Conservation (phyloP, 30 jellyfish, hydroid and myxozoan genomes). For the Morbakka virulenta region DNA sequence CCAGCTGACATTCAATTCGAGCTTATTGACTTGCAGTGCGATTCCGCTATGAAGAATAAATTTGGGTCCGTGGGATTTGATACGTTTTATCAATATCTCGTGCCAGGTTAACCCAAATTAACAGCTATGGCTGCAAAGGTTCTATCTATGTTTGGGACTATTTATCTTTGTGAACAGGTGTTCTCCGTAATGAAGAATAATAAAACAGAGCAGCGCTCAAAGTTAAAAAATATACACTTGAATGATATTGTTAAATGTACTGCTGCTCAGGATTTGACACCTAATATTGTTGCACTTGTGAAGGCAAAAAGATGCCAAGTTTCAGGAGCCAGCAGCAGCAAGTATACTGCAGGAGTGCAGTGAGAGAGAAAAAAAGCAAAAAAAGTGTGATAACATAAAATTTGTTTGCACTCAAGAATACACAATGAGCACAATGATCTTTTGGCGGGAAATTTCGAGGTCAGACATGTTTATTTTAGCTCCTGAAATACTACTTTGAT, state of each 20-base stretch:
- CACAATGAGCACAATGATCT: too few species aligned
- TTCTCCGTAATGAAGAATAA: neutral
- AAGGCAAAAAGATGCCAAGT: too few species aligned
- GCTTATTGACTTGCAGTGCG: neutral
- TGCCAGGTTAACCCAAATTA: neutral
- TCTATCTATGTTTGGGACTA: neutral
- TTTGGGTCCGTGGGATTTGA: neutral
- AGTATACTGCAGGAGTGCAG: too few species aligned
- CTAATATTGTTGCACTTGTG: too few species aligned
- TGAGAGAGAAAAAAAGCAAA: too few species aligned
- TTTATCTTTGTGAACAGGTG: conserved; percentile 24
- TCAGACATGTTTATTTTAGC: too few species aligned
- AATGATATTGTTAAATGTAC: neutral
- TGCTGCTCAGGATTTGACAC: neutral
- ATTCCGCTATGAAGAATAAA: neutral
- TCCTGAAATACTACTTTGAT: too few species aligned
- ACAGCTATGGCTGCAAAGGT: neutral
- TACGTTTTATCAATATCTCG: neutral
- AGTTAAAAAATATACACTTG: neutral
- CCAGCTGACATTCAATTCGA: neutral
- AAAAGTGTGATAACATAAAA: too few species aligned
- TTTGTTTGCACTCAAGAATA: too few species aligned
- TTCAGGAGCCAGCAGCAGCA: too few species aligned
- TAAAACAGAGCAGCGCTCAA: neutral
- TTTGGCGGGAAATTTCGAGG: too few species aligned